phyloP scores from a whole-genome alignment of 2,113 vertebrate genomes.

The Plotosus lineatus region DNA sequence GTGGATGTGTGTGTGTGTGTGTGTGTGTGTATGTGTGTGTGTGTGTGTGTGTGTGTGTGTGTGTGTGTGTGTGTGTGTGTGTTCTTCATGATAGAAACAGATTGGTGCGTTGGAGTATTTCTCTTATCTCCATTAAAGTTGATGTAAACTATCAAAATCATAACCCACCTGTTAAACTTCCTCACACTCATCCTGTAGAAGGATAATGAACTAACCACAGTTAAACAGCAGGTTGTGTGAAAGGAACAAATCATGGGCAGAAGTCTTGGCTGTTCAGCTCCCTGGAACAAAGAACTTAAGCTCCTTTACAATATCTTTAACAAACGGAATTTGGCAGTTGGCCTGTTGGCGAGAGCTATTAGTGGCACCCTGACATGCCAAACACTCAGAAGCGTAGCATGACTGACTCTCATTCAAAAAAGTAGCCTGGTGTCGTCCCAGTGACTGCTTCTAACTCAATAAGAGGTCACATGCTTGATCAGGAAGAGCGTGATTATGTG shows the following conservation, averaged over 20 bases:
- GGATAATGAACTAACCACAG: background rate
- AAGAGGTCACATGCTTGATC: background rate
- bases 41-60: background rate
- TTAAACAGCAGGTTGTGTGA: background rate
- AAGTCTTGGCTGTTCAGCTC: background rate
- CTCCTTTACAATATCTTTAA: background rate
- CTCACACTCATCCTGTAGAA: no score
- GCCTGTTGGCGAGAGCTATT: background rate
- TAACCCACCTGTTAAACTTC: no score
- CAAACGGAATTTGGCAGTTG: background rate
- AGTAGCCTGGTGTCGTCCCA: background rate
- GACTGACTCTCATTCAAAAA: background rate
- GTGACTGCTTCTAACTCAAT: background rate
- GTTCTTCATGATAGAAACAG: background rate
- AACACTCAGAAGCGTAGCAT: background rate
- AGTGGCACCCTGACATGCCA: background rate
- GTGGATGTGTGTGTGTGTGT: slow-evolving; percentile 6
- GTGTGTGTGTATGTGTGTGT: background rate
- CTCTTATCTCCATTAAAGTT: no score
- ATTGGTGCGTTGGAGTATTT: no score
- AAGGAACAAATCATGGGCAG: background rate
- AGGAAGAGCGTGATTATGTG: background rate
- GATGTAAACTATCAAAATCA: no score
- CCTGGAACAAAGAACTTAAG: background rate
- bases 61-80: background rate